Evolutionary conservation across 1,140 invertebrate genomes (phyloP).

Genomic region (Sminthurides bifidus): DNA sequence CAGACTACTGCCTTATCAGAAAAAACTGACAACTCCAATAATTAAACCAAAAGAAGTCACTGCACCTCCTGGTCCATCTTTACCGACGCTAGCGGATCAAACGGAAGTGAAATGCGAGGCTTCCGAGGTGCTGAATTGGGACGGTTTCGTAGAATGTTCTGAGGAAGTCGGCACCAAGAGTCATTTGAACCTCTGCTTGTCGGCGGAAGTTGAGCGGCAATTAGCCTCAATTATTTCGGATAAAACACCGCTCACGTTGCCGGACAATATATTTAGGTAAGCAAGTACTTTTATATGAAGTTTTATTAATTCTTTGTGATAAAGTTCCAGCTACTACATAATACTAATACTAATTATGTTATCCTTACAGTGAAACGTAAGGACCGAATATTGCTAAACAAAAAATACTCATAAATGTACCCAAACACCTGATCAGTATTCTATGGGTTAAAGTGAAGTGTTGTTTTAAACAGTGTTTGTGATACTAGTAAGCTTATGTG

Average conservation of each 20-base stretch:
- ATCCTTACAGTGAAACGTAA: too few species aligned
- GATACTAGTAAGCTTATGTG: too few species aligned
- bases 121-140: slow-evolving; percentile 3
- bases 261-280: slow-evolving; percentile 19
- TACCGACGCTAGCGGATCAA: background rate
- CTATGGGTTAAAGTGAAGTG: too few species aligned
- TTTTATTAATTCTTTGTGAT: too few species aligned
- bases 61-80: too few species aligned
- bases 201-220: slow-evolving; percentile 8
- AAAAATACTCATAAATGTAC: too few species aligned
- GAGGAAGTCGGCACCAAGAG: background rate
- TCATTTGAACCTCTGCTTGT: slow-evolving; percentile 10
- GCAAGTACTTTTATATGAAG: too few species aligned
- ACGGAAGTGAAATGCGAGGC: background rate
- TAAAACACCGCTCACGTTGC: slow-evolving; percentile 10
- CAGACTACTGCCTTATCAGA: slow-evolving; percentile 7
- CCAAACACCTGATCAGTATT: too few species aligned
- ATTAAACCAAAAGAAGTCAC: background rate
- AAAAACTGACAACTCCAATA: background rate
- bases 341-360: too few species aligned
- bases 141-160: background rate
- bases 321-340: too few species aligned
- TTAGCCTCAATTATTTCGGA: slow-evolving; percentile 6
- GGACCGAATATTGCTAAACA: too few species aligned
- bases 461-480: too few species aligned